A percentile compares a stretch with the other conserved stretches of the same genome.
Conservation (phyloP, 2,797 vertebrate species). For the Falco concolor region DNA sequence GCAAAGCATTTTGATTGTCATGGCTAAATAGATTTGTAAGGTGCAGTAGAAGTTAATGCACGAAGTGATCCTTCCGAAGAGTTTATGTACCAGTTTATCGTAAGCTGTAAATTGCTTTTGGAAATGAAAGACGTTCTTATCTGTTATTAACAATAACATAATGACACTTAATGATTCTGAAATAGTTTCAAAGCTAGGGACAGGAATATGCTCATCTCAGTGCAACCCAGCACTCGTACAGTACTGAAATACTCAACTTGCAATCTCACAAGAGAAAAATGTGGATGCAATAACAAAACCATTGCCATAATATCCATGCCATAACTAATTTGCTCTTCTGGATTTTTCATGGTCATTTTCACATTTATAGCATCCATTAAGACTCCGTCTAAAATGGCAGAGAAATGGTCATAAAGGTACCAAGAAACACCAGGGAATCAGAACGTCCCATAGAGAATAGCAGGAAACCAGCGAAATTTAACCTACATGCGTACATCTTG, state of each 20-base stretch:
- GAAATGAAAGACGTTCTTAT: not conserved
- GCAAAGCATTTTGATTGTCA: not conserved
- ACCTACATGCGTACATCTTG: not conserved
- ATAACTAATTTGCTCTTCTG: not conserved
- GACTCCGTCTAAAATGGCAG: not conserved
- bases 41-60: not conserved
- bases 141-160: not conserved
- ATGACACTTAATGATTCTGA: not conserved
- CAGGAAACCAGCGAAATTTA: not conserved
- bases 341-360: not conserved
- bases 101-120: constrained; percentile 36
- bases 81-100: not conserved
- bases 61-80: not conserved
- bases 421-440: not conserved
- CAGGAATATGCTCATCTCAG: not conserved
- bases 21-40: not conserved
- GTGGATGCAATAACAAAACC: not conserved
- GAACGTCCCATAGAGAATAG: not conserved
- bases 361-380: not conserved
- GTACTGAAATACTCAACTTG: not conserved
- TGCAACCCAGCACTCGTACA: not conserved
- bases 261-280: not conserved
- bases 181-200: not conserved
- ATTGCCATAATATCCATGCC: not conserved
- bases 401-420: not conserved